Base-by-base conservation (phyloP, 2,797 vertebrate species). In the Sarcoramphus papa region DNA sequence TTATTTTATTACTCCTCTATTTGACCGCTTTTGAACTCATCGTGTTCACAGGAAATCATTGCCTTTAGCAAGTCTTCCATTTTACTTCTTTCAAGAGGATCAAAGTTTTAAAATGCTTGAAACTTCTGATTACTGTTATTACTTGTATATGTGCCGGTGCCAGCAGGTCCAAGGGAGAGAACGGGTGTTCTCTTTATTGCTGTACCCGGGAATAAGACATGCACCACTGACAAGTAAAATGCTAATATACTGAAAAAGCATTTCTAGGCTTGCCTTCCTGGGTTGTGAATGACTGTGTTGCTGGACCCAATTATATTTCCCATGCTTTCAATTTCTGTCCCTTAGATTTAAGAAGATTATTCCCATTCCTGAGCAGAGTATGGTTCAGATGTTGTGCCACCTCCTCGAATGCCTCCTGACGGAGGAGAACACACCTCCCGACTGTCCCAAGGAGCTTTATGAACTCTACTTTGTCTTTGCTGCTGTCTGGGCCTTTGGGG, bases 381-480 rank as follows among this genome's bases (percentile, higher is more conserved):
- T 98, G 98, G 98, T 99, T 85, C 99, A 99, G 98, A 99, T 98
- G 98, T 89, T 99, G 83, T 99, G 99, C 90, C 97, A 98, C 97
- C 98, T 99, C 80, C 98, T 99, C 4, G 99, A 99, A 89, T 99
- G 99, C 95, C 98, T 99, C 83, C 98, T 99, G 81, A 99, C 98
- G 0, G 97, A 98, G 33, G 98, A 99, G 68, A 98, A 98, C 97
- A 98, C 99, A 3, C 99, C 99, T 43, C 94, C 98, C 0, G 99
- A 99, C 96, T 99, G 98, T 60, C 98, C 98, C 93, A 99, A 99
- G 95, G 99, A 99, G 75, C 98, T 99, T 18, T 99, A 99, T 12
- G 99, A 99, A 95, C 99, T 99, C 70, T 99, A 99, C 95, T 99
- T 99, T 95, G 99, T 99, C 86, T 99, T 99, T 84, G 99, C 99